These are phyloP conservation scores for Drosophila subsilvestris DNA, from an alignment of 2,888 invertebrate species.

Conservation along the genomic window DNA sequence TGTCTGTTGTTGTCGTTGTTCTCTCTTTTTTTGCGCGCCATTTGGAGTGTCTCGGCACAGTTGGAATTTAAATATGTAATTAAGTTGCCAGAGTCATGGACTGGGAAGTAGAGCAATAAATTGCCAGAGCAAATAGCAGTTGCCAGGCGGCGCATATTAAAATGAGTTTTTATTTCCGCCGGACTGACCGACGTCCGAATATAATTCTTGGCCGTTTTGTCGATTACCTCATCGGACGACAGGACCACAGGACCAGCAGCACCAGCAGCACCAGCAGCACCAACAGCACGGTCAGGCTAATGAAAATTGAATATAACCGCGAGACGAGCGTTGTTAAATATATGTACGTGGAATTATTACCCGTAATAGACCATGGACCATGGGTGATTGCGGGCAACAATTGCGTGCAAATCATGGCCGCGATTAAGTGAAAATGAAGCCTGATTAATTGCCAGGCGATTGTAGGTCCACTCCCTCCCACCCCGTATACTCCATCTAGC, in stretches of 20 bases:
- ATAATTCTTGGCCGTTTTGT: constrained; percentile 26
- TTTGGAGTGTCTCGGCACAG: constrained; percentile 47
- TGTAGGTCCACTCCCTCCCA: constrained; percentile 1
- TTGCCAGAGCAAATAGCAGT: constrained; percentile 39
- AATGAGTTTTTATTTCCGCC: constrained; percentile 66
- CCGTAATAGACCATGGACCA: constrained; percentile 1
- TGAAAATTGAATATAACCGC: constrained; percentile 57
- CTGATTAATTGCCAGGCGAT: constrained; percentile 67
- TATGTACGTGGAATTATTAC: constrained; percentile 3
- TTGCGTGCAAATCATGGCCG: constrained; percentile 72
- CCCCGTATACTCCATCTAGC: neutral
- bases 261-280: too few species aligned
- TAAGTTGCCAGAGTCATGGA: constrained; percentile 45
- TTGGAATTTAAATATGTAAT: constrained; percentile 71
- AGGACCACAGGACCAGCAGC: neutral
- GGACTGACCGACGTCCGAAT: constrained; percentile 5
- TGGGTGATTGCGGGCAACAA: constrained; percentile 7
- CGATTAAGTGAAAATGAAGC: constrained; percentile 77
- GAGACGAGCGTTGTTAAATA: constrained; percentile 22
- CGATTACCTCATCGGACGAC: constrained; percentile 29
- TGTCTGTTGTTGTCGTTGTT: constrained; percentile 4
- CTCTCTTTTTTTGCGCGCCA: neutral
- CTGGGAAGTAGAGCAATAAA: constrained; percentile 11
- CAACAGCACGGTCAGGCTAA: constrained; percentile 18
- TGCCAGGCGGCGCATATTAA: constrained; percentile 66